These are phyloP conservation scores for Tringa solitaria DNA, from an alignment of 2,113 vertebrate species.

Conservation along the genomic window DNA sequence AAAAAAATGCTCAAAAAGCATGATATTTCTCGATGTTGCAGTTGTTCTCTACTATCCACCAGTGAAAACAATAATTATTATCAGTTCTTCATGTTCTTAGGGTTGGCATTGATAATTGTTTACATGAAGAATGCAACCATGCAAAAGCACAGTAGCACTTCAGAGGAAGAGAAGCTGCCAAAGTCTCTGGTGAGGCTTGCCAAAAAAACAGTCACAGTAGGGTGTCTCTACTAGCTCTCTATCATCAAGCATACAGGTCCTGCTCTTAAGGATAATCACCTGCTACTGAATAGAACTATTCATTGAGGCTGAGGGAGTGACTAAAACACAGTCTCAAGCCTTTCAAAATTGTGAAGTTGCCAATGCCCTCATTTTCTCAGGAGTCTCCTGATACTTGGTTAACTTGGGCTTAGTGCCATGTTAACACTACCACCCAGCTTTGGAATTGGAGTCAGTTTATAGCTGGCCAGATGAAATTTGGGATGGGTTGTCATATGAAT, in stretches of 20 bases:
- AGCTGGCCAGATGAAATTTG: neutral
- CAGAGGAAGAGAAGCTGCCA: slow-evolving; percentile 40
- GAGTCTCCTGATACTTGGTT: neutral
- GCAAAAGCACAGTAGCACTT: slow-evolving; percentile 35
- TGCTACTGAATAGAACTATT: slow-evolving; percentile 46
- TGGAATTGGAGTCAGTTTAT: neutral
- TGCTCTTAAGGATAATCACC: slow-evolving; percentile 36
- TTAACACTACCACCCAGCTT: neutral
- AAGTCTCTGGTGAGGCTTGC: slow-evolving; percentile 25
- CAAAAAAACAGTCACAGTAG: neutral
- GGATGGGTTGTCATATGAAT: neutral
- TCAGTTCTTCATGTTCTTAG: slow-evolving; percentile 38
- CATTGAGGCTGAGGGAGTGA: neutral
- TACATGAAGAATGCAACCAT: slow-evolving; percentile 38
- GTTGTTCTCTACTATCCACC: slow-evolving; percentile 3
- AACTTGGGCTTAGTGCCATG: neutral
- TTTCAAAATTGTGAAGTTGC: slow-evolving; percentile 3
- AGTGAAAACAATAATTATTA: slow-evolving; percentile 50
- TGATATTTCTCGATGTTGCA: neutral
- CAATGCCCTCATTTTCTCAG: neutral
- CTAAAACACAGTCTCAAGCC: neutral
- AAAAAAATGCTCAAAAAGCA: neutral
- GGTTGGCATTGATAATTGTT: slow-evolving; percentile 8
- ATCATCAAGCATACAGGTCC: neutral
- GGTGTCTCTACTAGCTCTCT: slow-evolving; percentile 5